These are phyloP conservation scores for Nixonia krombeini DNA, from an alignment of 1,140 invertebrate genomes.

Conservation along the genomic window DNA sequence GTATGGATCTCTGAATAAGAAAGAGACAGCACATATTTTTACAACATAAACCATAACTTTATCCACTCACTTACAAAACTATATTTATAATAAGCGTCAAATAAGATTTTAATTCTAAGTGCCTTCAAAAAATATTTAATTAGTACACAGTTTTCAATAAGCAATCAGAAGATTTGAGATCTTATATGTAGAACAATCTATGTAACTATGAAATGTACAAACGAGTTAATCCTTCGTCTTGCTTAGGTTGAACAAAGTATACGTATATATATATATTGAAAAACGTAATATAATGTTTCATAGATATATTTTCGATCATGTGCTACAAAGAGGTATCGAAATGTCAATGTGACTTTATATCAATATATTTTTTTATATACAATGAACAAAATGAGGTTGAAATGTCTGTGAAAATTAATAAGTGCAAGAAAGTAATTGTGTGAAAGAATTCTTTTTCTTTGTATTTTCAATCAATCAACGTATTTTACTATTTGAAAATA, in stretches of 20 bases:
- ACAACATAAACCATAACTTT: slow-evolving; percentile 29
- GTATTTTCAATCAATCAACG: slow-evolving; percentile 20
- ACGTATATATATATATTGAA: no score
- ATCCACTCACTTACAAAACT: slow-evolving; percentile 16
- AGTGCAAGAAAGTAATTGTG: slow-evolving; percentile 18
- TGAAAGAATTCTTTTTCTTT: slow-evolving; percentile 17
- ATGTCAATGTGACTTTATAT: slow-evolving; percentile 9
- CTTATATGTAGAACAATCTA: slow-evolving; percentile 19
- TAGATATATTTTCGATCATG: slow-evolving; percentile 15
- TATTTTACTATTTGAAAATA: slow-evolving; percentile 25
- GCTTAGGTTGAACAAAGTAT: slow-evolving; percentile 13
- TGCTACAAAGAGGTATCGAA: slow-evolving; percentile 19
- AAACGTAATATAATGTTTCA: slow-evolving; percentile 14
- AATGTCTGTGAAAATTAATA: no score
- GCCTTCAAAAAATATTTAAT: slow-evolving; percentile 30
- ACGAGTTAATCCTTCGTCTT: slow-evolving; percentile 19
- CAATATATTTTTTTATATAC: slow-evolving; percentile 24
- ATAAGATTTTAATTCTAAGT: slow-evolving; percentile 22
- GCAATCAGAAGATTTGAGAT: slow-evolving; percentile 5
- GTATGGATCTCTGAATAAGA: slow-evolving; percentile 34
- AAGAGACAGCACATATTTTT: slow-evolving; percentile 36
- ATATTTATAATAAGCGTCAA: slow-evolving; percentile 25
- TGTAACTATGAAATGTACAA: slow-evolving; percentile 31
- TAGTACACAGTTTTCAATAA: slow-evolving; percentile 16
- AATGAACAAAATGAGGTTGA: slow-evolving; percentile 16